Evolutionary conservation across 2,797 vertebrate species (phyloP).

Genomic region (Nasua narica): DNA sequence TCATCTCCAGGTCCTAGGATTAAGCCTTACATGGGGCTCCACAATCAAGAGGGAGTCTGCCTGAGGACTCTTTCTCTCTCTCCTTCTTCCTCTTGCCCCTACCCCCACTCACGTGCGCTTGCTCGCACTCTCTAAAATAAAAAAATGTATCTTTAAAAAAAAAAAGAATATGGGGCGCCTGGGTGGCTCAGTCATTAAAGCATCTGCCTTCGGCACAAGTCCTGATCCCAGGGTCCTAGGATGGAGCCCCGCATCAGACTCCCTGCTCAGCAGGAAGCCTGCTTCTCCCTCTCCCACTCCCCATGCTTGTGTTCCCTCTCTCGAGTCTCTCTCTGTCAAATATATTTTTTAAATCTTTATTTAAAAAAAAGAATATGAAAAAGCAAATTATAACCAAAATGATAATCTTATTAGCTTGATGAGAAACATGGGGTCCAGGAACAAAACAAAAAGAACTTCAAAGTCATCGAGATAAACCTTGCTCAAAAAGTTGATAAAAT

Average conservation of each 20-base stretch:
- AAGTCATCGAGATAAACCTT: not conserved
- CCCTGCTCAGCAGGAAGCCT: too few relatives aligned
- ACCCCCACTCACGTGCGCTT: not conserved
- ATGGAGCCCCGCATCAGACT: too few relatives aligned
- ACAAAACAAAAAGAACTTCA: slow-evolving; percentile 6
- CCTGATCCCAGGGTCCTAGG: too few relatives aligned
- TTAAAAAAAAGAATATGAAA: not conserved
- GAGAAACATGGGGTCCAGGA: not conserved
- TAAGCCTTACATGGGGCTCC: not conserved
- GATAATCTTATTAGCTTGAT: not conserved
- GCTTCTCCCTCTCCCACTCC: too few relatives aligned
- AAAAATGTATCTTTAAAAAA: not conserved
- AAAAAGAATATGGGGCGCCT: not conserved
- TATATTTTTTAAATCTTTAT: too few relatives aligned
- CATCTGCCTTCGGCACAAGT: too few relatives aligned
- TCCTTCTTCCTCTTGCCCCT: not conserved
- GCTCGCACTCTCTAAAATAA: not conserved
- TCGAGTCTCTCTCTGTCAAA: too few relatives aligned
- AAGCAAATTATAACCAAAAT: not conserved
- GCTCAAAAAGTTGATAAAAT: not conserved
- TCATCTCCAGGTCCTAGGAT: not conserved
- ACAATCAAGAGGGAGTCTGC: not conserved
- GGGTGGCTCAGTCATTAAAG: too few relatives aligned
- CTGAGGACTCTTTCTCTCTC: not conserved
- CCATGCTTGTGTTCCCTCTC: too few relatives aligned